phyloP scores from a whole-genome alignment of 1,140 invertebrate genomes.

The Geopemphigus sp. region DNA sequence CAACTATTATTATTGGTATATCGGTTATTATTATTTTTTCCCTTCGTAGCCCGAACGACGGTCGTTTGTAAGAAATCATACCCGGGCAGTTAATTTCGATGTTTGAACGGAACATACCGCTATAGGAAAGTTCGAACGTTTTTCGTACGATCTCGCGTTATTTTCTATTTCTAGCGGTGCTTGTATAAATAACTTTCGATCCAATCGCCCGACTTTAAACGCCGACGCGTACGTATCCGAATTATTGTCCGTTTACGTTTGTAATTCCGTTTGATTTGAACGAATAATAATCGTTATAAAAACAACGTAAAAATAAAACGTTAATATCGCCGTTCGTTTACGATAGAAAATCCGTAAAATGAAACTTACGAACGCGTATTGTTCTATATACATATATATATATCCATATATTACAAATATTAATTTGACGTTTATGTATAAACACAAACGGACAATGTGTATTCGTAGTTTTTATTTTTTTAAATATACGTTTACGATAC shows the following conservation, averaged over 20 bases:
- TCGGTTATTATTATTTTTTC: not conserved
- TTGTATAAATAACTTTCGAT: not conserved
- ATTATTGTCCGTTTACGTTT: too few species aligned
- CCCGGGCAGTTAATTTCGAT: not conserved
- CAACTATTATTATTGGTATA: not conserved
- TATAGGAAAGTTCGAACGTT: not conserved
- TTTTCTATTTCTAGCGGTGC: not conserved
- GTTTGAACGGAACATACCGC: not conserved
- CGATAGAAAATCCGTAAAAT: too few species aligned
- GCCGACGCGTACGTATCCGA: not conserved
- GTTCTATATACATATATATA: too few species aligned
- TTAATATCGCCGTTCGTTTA: too few species aligned
- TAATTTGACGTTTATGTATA: too few species aligned
- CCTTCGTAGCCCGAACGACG: not conserved
- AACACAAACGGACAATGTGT: too few species aligned
- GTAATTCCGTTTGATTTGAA: too few species aligned
- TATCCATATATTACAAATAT: too few species aligned
- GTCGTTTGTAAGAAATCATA: not conserved
- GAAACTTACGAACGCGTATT: too few species aligned
- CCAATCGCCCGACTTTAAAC: not conserved
- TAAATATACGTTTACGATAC: not conserved
- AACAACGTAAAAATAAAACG: too few species aligned
- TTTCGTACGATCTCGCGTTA: not conserved
- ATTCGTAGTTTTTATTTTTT: not conserved
- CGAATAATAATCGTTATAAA: too few species aligned